Evolutionary conservation across 2,888 invertebrate genomes (phyloP), one percentile per base, ranked within the genome.

Genomic region (Meiosimyza platycephala): DNA sequence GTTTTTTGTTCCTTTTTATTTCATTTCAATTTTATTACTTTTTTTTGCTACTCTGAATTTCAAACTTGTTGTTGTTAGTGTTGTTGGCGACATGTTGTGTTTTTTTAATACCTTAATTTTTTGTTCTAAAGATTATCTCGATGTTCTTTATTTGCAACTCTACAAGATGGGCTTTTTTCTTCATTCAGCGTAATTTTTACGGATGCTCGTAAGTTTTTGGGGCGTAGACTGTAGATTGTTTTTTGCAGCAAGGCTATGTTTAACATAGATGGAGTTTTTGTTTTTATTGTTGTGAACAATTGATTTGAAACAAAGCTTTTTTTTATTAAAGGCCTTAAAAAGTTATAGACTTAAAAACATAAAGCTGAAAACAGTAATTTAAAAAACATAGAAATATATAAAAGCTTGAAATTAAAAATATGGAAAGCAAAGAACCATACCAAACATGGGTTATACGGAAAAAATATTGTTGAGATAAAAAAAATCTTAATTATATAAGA

Each of bases 51-150:
- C 59, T 18, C 50, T 16, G 47, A 50, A 16, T 64, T 4, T 48
- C 12, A 18, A 28, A 40, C 13, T 62, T 62, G 47, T 47, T 50
- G 64, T 40, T 64, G 64, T 50, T 48, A 16, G 47, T 64, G 64
- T 64, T 64, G 64, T 18, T 64, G 64, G 64, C 50, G 64, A 64
- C 50, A 50, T 50, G 50, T 64, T 64, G 13, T 64, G n/a, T 64
- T 12, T 9, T 64, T 50, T 13, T 50, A 16, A 9, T 48, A 18
- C 16, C 47, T 50, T 18, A 50, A 11, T 40, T 64, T 48, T 5
- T 64, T 57, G 18, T 40, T 60, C 1, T 40, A 40, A 40, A 40
- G 40, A 40, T 40, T 40, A 40, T 57, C 57, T 16, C 12, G 15
- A 11, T 22, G n/a, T 28, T 12, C 60, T 33, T 60, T 12, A 33